Conservation (phyloP, 2,888 invertebrate species). For the Omphaloscelis lunosa region DNA sequence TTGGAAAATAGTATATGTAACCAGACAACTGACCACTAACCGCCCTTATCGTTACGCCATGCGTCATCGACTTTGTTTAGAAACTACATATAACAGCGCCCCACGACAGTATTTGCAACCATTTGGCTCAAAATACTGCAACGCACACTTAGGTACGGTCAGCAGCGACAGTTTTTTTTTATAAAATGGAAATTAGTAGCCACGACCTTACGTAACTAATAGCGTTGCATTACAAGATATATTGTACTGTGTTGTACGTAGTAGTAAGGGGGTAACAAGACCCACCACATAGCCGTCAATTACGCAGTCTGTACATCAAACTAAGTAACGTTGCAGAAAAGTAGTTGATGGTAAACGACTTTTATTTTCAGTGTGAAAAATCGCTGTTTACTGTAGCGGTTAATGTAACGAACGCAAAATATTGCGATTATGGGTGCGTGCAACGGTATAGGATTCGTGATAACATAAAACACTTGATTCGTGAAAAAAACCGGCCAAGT, state of each 20-base stretch:
- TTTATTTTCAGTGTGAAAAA: not conserved
- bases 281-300: not conserved
- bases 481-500: no score
- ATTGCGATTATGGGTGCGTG: not conserved
- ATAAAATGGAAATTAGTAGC: slow-evolving; percentile 3
- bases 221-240: not conserved
- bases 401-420: no score
- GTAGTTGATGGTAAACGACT: not conserved
- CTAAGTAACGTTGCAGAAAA: not conserved
- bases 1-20: not conserved
- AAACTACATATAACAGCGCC: slow-evolving; percentile 9
- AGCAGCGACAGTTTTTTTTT: slow-evolving; percentile 11
- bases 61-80: slow-evolving; percentile 39
- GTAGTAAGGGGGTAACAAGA: not conserved
- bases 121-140: slow-evolving; percentile 21
- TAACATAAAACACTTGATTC: no score
- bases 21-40: not conserved
- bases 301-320: not conserved
- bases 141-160: slow-evolving; percentile 14
- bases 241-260: not conserved
- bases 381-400: no score
- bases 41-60: not conserved
- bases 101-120: slow-evolving; percentile 19
- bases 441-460: not conserved
- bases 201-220: not conserved